Percentiles rank a stretch among this genome's conserved stretches.
Evolutionary conservation across 2,797 vertebrate species (phyloP).

Genomic region (Cynodonichthys magdalenae): DNA sequence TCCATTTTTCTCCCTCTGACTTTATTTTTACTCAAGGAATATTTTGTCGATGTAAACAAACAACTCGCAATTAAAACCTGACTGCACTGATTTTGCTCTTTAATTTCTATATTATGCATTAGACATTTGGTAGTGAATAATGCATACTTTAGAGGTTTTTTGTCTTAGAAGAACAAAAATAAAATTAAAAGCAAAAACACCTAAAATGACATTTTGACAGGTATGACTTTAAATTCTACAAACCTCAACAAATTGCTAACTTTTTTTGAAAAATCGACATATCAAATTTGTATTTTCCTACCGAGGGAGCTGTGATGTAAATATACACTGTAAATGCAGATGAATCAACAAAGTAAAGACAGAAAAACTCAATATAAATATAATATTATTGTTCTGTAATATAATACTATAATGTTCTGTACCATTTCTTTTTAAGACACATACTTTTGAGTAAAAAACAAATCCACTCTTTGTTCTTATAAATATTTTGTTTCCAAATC

Average conservation of each 20-base stretch:
- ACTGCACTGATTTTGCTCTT: no score
- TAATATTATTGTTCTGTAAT: slow-evolving; percentile 64
- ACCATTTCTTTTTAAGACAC: slow-evolving; percentile 69
- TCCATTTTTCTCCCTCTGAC: no score
- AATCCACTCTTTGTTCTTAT: slow-evolving; percentile 83
- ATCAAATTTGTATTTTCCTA: slow-evolving; percentile 66
- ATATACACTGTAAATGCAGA: slow-evolving; percentile 66
- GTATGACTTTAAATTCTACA: slow-evolving; percentile 32
- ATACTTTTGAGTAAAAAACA: slow-evolving; percentile 57
- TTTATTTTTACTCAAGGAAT: no score
- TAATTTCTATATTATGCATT: no score
- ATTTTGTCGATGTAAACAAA: no score
- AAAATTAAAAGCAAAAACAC: no score
- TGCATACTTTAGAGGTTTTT: no score
- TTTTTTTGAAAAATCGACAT: slow-evolving; percentile 61
- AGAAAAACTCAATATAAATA: slow-evolving; percentile 61
- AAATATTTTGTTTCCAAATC: slow-evolving; percentile 69
- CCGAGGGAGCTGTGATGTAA: slow-evolving; percentile 75
- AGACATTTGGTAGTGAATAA: no score
- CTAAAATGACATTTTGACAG: no score
- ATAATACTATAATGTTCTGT: slow-evolving; percentile 40
- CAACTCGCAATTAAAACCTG: no score
- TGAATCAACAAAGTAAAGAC: slow-evolving; percentile 58
- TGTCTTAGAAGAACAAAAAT: no score
- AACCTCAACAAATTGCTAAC: slow-evolving; percentile 60